Conservation (phyloP, 2,113 vertebrate species). For the Varanus komodoensis region DNA sequence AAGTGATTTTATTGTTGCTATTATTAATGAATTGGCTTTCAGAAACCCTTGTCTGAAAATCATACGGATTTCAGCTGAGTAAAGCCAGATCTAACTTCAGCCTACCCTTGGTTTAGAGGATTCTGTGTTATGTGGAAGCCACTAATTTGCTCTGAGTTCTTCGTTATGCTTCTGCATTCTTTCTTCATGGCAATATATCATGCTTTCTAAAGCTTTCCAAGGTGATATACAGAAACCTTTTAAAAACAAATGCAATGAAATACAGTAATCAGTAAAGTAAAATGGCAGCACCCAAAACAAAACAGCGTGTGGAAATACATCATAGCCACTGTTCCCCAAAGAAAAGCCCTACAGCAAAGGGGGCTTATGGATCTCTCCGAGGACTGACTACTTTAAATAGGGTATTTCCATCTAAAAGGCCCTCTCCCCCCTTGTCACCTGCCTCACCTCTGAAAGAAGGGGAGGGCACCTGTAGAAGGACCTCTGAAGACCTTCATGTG, state of each 20-base stretch:
- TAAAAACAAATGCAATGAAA: not conserved
- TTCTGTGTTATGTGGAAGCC: constrained; percentile 27
- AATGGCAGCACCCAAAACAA: no score
- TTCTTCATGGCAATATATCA: not conserved
- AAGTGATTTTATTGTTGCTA: not conserved
- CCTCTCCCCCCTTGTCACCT: not conserved
- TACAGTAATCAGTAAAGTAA: not conserved
- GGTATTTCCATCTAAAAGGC: not conserved
- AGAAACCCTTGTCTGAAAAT: no score
- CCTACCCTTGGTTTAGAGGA: not conserved
- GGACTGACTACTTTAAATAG: not conserved
- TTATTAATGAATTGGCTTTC: not conserved
- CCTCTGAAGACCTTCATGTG: not conserved
- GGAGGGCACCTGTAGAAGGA: no score
- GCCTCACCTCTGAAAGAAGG: not conserved
- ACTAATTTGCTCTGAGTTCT: not conserved
- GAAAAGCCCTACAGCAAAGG: not conserved
- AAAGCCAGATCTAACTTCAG: not conserved
- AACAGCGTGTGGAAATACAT: not conserved
- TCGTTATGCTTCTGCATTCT: not conserved
- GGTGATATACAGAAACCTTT: not conserved
- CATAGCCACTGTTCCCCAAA: no score
- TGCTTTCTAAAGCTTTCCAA: not conserved
- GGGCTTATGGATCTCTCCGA: not conserved
- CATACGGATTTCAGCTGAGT: not conserved